Evolutionary conservation across 2,797 vertebrate genomes (phyloP), one percentile per base, ranked within the genome.

Genomic region (Vespertilio murinus): DNA sequence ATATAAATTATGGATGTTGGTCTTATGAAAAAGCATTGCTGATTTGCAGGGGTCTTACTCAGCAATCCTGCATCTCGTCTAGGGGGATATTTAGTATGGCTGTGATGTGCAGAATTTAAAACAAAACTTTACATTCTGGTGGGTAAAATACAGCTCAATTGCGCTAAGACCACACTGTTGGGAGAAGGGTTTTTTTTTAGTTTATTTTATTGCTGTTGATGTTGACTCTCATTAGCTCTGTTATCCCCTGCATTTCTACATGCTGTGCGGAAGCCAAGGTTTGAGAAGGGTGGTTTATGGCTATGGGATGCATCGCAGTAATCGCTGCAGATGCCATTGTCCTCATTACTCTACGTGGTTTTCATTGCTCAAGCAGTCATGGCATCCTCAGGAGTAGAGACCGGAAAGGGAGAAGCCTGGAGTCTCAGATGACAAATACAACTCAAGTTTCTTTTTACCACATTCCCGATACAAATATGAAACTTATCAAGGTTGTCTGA

Each of bases 1-100:
- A 97, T 97, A 98, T 98, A 98, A 98, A 98, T 98, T 98, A 98
- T 98, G 98, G 98, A 98, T 98, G 98, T 97, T 98, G 98, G 97
- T 97, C 97, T 98, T 98, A 98, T 98, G 98, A 98, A 98, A 98
- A 98, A 98, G 97, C 97, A 96, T 97, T 90, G 96, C 98, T 98
- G 97, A 98, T 98, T 98, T 98, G 98, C 98, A 98, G 97, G 96
- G 97, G 95, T 98, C 98, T 98, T 98, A 98, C 98, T 98, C 98
- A 98, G 98, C 98, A 98, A 96, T 98, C 98, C 98, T 98, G 98
- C 90, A 78, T 97, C 98, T 98, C 97, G 98, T 98, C 98, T 98
- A 97, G 98, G 96, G 98, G 98, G 98, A 98, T 98, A 98, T 98
- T 98, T 98, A 98, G 98, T 98, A 98, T 98, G 98, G 98, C 98